Evolutionary conservation across 2,888 invertebrate species (phyloP).

Genomic region (Napeogenes inachia): DNA sequence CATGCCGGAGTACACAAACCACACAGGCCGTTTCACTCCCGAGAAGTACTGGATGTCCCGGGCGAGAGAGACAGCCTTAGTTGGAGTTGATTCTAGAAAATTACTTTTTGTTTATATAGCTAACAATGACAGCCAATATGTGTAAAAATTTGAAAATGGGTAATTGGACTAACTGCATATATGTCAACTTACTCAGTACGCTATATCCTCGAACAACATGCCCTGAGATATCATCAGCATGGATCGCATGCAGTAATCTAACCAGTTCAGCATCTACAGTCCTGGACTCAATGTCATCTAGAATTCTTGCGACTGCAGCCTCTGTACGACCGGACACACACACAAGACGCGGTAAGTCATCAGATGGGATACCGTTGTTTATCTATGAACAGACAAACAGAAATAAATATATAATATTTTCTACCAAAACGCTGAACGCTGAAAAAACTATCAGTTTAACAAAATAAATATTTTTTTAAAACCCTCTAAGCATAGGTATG

Average conservation of each 20-base stretch:
- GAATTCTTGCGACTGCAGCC: slow-evolving; percentile 81
- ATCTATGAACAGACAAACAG: slow-evolving; percentile 40
- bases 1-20: slow-evolving; percentile 95
- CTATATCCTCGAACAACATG: slow-evolving; percentile 88
- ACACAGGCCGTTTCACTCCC: slow-evolving; percentile 83
- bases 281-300: slow-evolving; percentile 79
- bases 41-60: slow-evolving; percentile 79
- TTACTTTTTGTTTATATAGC: neutral
- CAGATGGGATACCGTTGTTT: slow-evolving; percentile 79
- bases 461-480: too few relatives aligned
- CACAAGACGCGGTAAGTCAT: slow-evolving; percentile 84
- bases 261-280: slow-evolving; percentile 80
- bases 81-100: slow-evolving; percentile 54
- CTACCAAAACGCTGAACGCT: too few relatives aligned
- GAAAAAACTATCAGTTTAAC: too few relatives aligned
- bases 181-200: slow-evolving; percentile 60
- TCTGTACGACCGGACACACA: slow-evolving; percentile 88
- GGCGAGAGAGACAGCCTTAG: slow-evolving; percentile 53
- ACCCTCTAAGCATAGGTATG: too few relatives aligned
- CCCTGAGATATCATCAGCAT: slow-evolving; percentile 75
- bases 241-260: slow-evolving; percentile 78
- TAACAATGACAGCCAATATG: neutral
- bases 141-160: too few relatives aligned
- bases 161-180: too few relatives aligned
- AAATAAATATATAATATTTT: too few relatives aligned